These are phyloP conservation scores for Alethe diademata DNA, from an alignment of 2,113 vertebrate species.

Conservation along the genomic window DNA sequence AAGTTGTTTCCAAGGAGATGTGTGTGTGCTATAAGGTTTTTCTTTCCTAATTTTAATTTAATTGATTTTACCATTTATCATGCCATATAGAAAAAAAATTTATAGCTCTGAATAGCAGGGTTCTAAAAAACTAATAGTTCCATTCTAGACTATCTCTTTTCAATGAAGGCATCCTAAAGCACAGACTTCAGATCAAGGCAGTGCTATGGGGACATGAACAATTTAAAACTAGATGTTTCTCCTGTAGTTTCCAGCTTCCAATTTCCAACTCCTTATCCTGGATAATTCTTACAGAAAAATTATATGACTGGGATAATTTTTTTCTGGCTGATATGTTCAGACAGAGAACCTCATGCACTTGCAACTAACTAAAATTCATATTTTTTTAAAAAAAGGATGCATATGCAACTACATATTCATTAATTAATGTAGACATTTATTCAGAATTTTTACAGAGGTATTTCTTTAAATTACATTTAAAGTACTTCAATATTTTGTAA, in stretches of 20 bases:
- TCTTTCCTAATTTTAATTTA: neutral
- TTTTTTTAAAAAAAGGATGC: neutral
- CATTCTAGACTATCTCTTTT: neutral
- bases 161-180: neutral
- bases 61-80: neutral
- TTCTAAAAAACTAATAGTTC: neutral
- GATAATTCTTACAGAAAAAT: neutral
- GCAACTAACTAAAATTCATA: neutral
- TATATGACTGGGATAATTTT: neutral
- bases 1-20: neutral
- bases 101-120: neutral
- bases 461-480: neutral
- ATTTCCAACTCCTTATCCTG: neutral
- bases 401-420: neutral
- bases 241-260: neutral
- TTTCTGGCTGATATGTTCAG: neutral
- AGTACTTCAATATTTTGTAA: neutral
- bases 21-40: neutral
- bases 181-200: neutral
- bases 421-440: neutral
- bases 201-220: neutral
- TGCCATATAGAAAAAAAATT: neutral
- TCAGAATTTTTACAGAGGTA: neutral
- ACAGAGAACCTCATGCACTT: neutral
- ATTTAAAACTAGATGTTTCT: neutral